Conservation (phyloP, 2,113 vertebrate genomes). For the Falcunculus frontatus region DNA sequence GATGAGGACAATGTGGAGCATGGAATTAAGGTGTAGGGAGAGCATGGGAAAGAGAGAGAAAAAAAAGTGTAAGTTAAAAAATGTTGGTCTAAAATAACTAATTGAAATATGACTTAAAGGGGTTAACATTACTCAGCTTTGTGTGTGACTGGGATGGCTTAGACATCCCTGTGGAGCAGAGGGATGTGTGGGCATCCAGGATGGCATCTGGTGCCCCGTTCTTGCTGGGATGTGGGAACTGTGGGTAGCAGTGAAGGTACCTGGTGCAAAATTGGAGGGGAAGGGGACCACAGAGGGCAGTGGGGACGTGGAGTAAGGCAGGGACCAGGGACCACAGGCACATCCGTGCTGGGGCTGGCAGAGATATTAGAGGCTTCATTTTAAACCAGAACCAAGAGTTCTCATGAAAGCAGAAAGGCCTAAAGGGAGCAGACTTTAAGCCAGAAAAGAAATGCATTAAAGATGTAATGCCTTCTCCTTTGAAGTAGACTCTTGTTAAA, state of each 20-base stretch:
- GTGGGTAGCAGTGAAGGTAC: background rate
- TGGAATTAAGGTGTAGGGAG: background rate
- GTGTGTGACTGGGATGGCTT: background rate
- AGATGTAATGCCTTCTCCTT: conserved; percentile 14
- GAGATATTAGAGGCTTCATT: background rate
- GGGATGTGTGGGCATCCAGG: background rate
- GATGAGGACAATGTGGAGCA: background rate
- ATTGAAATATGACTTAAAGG: background rate
- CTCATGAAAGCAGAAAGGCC: background rate
- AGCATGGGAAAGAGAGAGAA: background rate
- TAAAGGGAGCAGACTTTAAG: background rate
- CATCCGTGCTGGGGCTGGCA: background rate
- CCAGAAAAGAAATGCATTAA: background rate
- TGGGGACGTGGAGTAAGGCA: background rate
- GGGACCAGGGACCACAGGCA: background rate
- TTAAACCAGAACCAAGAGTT: background rate
- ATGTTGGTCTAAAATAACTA: background rate
- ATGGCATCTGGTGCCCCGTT: background rate
- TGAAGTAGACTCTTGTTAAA: background rate
- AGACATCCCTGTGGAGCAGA: background rate
- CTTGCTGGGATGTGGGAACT: background rate
- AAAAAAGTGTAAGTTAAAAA: background rate
- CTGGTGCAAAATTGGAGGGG: background rate
- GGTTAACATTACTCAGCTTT: background rate
- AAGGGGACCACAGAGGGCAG: background rate